phyloP scores from a whole-genome alignment of 2,888 invertebrate genomes.

The Tortricodes alternella region DNA sequence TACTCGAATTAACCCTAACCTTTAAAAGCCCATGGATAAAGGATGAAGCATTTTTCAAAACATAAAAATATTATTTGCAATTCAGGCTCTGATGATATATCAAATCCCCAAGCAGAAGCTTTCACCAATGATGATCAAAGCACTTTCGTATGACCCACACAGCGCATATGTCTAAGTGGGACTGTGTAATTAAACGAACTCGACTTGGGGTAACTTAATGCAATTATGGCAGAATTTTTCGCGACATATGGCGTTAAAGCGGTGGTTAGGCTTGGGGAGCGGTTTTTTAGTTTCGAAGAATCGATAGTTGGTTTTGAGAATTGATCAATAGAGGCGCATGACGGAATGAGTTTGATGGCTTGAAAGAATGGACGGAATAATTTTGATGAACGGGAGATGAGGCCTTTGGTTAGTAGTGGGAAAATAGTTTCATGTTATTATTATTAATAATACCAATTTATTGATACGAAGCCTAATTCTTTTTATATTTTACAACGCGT shows the following conservation, averaged over 20 bases:
- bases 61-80: slow-evolving; percentile 4
- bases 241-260: slow-evolving; percentile 75
- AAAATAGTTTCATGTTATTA: too few species aligned
- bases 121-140: slow-evolving; percentile 29
- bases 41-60: too few species aligned
- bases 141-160: slow-evolving; percentile 33
- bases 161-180: slow-evolving; percentile 80
- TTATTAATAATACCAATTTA: too few species aligned
- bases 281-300: slow-evolving; percentile 46
- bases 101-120: slow-evolving; percentile 7
- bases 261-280: slow-evolving; percentile 45
- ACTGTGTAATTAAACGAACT: slow-evolving; percentile 73
- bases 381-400: too few species aligned
- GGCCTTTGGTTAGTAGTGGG: too few species aligned
- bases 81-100: slow-evolving; percentile 1
- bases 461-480: too few species aligned
- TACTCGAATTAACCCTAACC: too few species aligned
- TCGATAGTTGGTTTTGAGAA: slow-evolving; percentile 15
- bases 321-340: too few species aligned
- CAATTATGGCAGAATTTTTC: slow-evolving; percentile 80
- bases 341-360: neutral
- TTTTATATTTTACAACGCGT: too few species aligned
- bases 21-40: too few species aligned
- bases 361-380: too few species aligned
- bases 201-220: slow-evolving; percentile 75